A percentile compares a stretch with the other conserved stretches of the same genome.
phyloP scores from a whole-genome alignment of 2,113 vertebrate species.

The Pao palembangensis region DNA sequence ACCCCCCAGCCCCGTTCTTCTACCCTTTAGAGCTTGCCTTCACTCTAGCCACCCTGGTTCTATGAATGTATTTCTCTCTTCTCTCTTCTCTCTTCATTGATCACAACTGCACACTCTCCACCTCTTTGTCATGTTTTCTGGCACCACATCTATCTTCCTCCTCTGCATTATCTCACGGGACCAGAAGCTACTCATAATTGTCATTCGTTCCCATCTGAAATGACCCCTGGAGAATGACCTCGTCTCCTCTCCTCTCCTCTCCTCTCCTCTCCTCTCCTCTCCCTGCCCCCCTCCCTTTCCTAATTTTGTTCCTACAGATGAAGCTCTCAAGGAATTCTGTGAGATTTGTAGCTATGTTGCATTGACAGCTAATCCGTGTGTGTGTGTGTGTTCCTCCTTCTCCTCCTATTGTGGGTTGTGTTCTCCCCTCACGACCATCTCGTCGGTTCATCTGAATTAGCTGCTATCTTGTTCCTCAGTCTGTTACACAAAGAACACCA shows the following conservation, averaged over 20 bases:
- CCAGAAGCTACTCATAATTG: constrained; percentile 47
- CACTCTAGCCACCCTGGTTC: not conserved
- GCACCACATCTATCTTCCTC: constrained; percentile 58
- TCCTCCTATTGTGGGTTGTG: constrained; percentile 10
- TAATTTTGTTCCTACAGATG: constrained; percentile 41
- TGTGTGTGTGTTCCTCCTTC: not conserved
- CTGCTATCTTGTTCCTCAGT: not conserved
- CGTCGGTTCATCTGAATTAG: too few relatives aligned
- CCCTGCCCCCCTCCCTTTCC: constrained; percentile 3
- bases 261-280: constrained; percentile 3
- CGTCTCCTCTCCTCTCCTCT: constrained; percentile 11
- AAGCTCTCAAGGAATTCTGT: constrained; percentile 52
- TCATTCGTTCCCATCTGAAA: constrained; percentile 49
- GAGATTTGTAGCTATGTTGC: constrained; percentile 43
- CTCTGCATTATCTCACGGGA: constrained; percentile 31
- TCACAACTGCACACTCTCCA: constrained; percentile 22
- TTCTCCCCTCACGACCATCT: not conserved
- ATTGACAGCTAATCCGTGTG: constrained; percentile 1
- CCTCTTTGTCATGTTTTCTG: constrained; percentile 40
- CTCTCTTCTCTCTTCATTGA: constrained; percentile 25
- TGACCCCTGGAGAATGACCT: constrained; percentile 52
- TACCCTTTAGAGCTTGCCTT: not conserved
- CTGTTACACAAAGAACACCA: too few relatives aligned
- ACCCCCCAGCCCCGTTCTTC: too few relatives aligned
- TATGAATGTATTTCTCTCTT: not conserved